Conservation (phyloP, 2,113 vertebrate genomes). For the Heterocephalus glaber region DNA sequence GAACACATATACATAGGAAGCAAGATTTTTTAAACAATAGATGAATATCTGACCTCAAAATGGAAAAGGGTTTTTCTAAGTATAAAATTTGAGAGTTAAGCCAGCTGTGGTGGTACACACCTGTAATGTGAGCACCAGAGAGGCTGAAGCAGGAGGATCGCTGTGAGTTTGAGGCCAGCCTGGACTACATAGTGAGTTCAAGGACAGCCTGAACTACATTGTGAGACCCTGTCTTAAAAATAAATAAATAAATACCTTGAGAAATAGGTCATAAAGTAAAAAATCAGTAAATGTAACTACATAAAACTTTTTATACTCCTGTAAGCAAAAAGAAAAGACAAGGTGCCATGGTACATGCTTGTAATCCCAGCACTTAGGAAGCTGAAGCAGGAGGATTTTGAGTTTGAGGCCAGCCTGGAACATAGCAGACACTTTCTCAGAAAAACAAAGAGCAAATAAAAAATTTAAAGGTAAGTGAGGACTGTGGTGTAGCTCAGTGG, state of each 20-base stretch:
- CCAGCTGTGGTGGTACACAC: neutral
- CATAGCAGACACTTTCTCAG: no score
- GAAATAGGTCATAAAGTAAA: neutral
- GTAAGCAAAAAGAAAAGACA: no score
- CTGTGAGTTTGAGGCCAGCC: neutral
- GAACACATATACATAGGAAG: neutral
- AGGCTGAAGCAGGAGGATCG: neutral
- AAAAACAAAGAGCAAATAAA: no score
- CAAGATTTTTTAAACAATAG: neutral
- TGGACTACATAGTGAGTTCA: no score
- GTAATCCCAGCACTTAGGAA: no score
- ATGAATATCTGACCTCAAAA: neutral
- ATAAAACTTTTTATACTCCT: neutral
- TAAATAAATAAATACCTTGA: neutral
- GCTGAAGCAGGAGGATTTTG: no score
- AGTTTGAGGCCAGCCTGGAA: no score
- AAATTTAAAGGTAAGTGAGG: no score
- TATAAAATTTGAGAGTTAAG: neutral
- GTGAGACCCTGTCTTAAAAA: neutral
- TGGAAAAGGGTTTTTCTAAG: neutral
- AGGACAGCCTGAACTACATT: neutral
- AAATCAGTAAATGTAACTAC: neutral
- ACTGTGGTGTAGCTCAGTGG: no score
- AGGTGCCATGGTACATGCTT: no score
- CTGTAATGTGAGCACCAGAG: neutral